A percentile compares a stretch with the other conserved stretches of the same genome.
Evolutionary conservation across 2,888 invertebrate genomes (phyloP).

Genomic region (Drosophila basisetae): DNA sequence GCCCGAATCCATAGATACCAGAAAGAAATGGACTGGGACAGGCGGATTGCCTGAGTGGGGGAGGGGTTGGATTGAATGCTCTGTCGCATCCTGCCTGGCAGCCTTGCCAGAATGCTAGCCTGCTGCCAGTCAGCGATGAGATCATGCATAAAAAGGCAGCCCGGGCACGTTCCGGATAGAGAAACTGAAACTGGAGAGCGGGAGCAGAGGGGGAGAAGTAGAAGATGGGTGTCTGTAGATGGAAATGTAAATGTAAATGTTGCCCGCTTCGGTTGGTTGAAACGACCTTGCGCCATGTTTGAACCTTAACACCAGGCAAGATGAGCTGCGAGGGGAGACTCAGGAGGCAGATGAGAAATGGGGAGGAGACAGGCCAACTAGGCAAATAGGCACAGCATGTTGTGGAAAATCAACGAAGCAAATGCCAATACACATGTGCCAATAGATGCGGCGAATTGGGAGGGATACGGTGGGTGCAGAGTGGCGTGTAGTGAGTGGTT

Average conservation of each 20-base stretch:
- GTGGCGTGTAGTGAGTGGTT: constrained; percentile 29
- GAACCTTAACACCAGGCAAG: constrained; percentile 71
- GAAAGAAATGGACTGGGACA: constrained; percentile 8
- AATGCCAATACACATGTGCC: constrained; percentile 77
- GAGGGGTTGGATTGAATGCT: constrained; percentile 18
- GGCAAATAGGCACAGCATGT: constrained; percentile 80
- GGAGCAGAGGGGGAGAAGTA: constrained; percentile 3
- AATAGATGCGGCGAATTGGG: constrained; percentile 26
- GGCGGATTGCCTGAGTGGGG: background rate
- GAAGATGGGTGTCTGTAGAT: constrained; percentile 37
- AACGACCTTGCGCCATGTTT: constrained; percentile 80
- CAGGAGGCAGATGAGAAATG: background rate
- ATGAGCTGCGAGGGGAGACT: constrained; percentile 18
- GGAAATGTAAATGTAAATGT: constrained; percentile 79
- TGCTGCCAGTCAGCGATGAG: constrained; percentile 77
- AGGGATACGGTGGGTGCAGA: background rate
- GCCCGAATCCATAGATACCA: background rate
- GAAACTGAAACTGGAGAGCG: background rate
- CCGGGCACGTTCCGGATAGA: constrained; percentile 51
- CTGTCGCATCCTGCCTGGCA: constrained; percentile 35
- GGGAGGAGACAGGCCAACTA: constrained; percentile 34
- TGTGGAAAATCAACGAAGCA: constrained; percentile 79
- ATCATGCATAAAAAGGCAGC: constrained; percentile 77
- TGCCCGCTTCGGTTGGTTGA: constrained; percentile 61
- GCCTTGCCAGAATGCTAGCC: constrained; percentile 10